These are phyloP conservation scores for Brachionus calyciflorus DNA, from an alignment of 1,140 invertebrate species.

Conservation along the genomic window DNA sequence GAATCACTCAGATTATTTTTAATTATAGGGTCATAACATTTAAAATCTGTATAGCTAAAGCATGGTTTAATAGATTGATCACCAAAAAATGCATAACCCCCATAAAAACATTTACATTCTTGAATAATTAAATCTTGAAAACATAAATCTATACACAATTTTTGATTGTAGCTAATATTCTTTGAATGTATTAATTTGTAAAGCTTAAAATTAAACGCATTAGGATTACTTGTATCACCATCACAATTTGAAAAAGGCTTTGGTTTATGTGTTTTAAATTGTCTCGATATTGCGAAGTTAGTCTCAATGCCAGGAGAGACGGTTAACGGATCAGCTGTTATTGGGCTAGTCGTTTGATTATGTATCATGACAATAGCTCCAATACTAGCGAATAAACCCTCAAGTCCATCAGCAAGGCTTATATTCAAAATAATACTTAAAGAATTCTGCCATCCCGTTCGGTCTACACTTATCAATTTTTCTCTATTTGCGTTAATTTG, in stretches of 20 bases:
- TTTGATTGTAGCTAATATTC: background rate
- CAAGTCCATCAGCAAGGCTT: background rate
- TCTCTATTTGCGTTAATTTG: background rate
- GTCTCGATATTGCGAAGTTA: background rate
- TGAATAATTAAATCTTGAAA: background rate
- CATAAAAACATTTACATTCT: background rate
- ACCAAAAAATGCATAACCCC: background rate
- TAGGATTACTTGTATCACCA: background rate
- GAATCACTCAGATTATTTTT: background rate
- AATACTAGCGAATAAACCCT: background rate
- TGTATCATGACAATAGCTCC: background rate
- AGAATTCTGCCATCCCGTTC: background rate
- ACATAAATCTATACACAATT: constrained; percentile 1
- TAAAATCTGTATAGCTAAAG: background rate
- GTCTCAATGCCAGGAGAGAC: background rate
- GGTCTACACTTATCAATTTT: background rate
- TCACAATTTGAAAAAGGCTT: background rate
- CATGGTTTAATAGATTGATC: background rate
- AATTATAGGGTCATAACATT: background rate
- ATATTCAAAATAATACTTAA: background rate
- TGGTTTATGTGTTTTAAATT: background rate
- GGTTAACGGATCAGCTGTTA: background rate
- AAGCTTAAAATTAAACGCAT: background rate
- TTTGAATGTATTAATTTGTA: background rate
- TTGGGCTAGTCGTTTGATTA: background rate